These are phyloP conservation scores for Pterostichus madidus DNA, from an alignment of 2,888 invertebrate genomes.

Conservation along the genomic window DNA sequence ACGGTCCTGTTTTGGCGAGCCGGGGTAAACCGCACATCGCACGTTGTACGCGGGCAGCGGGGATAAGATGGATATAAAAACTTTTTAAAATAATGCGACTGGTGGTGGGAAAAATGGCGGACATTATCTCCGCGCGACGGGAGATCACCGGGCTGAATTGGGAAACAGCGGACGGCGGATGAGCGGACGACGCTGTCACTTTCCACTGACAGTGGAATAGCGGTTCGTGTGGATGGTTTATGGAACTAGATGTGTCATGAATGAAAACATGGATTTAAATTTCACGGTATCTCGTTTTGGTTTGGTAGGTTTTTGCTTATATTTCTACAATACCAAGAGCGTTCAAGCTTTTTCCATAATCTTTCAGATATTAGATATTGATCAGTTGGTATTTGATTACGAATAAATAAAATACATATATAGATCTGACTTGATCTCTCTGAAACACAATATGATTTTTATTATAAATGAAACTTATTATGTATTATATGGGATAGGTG, in stretches of 20 bases:
- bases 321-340: too few species aligned
- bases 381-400: too few species aligned
- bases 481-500: too few species aligned
- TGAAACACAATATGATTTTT: too few species aligned
- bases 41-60: constrained; percentile 6
- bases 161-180: constrained; percentile 27
- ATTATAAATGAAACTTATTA: too few species aligned
- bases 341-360: too few species aligned
- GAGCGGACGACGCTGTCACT: constrained; percentile 22
- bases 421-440: too few species aligned
- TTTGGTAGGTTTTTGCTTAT: not conserved
- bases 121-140: constrained; percentile 76
- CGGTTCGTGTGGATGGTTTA: not conserved
- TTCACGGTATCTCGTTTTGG: not conserved
- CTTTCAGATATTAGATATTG: too few species aligned
- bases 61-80: constrained; percentile 74
- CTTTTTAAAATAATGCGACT: constrained; percentile 77
- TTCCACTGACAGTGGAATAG: constrained; percentile 1
- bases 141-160: constrained; percentile 70
- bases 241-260: constrained; percentile 30
- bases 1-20: not conserved
- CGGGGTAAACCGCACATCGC: constrained; percentile 23
- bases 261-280: constrained; percentile 14
- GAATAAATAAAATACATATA: too few species aligned
- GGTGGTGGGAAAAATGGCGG: constrained; percentile 76